Evolutionary conservation across 1,140 invertebrate genomes (phyloP), one percentile per base, ranked within the genome.

Genomic region (Chelonus insularis): DNA sequence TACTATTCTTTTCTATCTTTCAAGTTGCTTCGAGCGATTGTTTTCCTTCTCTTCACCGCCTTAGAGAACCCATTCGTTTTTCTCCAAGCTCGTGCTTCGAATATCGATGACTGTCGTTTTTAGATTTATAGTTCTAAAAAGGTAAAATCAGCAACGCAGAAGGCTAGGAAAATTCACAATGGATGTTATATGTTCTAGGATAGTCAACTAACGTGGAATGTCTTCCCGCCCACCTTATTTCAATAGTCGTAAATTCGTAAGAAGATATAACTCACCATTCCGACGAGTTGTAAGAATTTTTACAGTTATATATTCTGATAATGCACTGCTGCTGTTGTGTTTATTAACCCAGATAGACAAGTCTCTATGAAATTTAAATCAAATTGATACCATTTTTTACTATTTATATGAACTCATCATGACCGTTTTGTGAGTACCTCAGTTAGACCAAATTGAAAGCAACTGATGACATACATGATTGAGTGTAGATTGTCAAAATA

Each of bases 91-190:
- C 20, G 52, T 55, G 52, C 52, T 55, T 20, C 52, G 52, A 55
- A 55, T 39, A 55, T 55, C 36, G 52, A 55, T 21, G 36, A 55
- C 34, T 36, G 18, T 39, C 20, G 36, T 34, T 16, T 36, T 36
- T 20, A 55, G 52, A 55, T 55, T 55, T 55, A 55, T 41, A 20
- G 20, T 18, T 39, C 7, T 11, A 34, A 21, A 12, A 16, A 36
- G 21, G 36, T 39, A 18, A 55, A 25, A 32, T 18, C 3, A 7
- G 1, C 7, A 32, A 16, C 18, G 52, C 21, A 23, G 16, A 55
- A 41, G 4, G 20, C 16, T 39, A 41, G 52, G 18, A 41, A 39
- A 39, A 55, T 20, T 25, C 16, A 29, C 11, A 18, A 29, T 25
- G 43, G n/a, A 52, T 34, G 16, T 9, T 34, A 52, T 34, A 16